Percentiles rank a stretch among this genome's conserved stretches.
These are phyloP conservation scores for Trissonchulus sp. DNA, from an alignment of 2,888 invertebrate species.

Conservation along the genomic window DNA sequence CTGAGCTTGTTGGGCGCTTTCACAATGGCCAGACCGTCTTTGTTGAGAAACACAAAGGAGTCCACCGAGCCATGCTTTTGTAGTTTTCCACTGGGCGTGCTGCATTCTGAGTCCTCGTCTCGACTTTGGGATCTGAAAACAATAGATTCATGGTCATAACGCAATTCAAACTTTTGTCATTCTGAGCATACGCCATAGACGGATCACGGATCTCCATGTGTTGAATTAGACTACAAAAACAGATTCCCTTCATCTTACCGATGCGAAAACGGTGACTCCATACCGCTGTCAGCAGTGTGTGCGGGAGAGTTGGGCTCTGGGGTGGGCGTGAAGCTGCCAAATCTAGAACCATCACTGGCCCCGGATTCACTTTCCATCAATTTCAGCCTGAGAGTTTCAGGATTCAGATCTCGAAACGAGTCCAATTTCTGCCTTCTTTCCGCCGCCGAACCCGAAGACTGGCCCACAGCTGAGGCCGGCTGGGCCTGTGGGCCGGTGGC, in stretches of 20 bases:
- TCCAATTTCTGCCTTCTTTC: slow-evolving; percentile 24
- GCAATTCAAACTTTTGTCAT: no score
- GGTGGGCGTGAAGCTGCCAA: not conserved
- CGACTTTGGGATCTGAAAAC: slow-evolving; percentile 12
- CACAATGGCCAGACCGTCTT: slow-evolving; percentile 19
- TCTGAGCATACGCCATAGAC: no score
- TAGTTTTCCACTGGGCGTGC: slow-evolving; percentile 4
- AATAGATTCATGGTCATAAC: no score
- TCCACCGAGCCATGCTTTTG: slow-evolving; percentile 26
- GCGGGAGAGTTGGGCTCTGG: not conserved
- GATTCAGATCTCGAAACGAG: slow-evolving; percentile 22
- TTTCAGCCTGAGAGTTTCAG: slow-evolving; percentile 20
- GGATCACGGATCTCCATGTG: no score
- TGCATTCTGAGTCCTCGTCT: slow-evolving; percentile 21
- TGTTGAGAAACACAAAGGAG: slow-evolving; percentile 26
- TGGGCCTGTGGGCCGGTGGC: slow-evolving; percentile 9
- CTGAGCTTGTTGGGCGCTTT: slow-evolving; percentile 24
- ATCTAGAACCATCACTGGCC: not conserved
- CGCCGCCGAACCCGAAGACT: not conserved
- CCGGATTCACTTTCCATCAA: slow-evolving; percentile 12
- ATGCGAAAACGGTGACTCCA: slow-evolving; percentile 1
- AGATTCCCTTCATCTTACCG: not conserved
- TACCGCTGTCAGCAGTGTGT: not conserved
- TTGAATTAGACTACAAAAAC: no score
- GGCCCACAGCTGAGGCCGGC: not conserved